These are phyloP conservation scores for Lysiphlebus fabarum DNA, from an alignment of 1,140 invertebrate species.

Conservation along the genomic window DNA sequence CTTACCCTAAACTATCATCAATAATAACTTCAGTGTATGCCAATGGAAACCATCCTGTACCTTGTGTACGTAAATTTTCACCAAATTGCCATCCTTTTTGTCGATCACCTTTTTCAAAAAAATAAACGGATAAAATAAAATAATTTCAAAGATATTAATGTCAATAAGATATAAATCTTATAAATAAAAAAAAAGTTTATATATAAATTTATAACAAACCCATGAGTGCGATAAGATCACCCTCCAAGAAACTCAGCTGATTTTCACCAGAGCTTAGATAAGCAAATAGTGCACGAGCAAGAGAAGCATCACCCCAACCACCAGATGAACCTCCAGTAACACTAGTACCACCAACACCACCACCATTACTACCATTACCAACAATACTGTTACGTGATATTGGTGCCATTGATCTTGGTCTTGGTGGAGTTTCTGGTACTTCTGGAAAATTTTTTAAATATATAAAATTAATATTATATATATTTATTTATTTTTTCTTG, in stretches of 20 bases:
- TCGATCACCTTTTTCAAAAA: constrained; percentile 61
- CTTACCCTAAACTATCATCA: constrained; percentile 60
- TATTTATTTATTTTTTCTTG: neutral
- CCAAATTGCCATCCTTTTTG: constrained; percentile 96
- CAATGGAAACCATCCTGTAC: constrained; percentile 90
- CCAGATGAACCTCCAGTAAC: constrained; percentile 34
- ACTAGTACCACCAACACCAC: constrained; percentile 24
- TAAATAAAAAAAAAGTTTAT: neutral
- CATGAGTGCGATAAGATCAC: constrained; percentile 82
- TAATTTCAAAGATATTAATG: neutral
- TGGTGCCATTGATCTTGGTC: constrained; percentile 73
- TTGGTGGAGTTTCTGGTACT: constrained; percentile 57
- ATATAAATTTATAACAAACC: constrained; percentile 54
- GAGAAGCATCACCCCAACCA: constrained; percentile 57
- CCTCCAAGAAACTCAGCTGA: constrained; percentile 87
- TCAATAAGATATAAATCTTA: neutral
- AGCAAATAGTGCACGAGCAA: constrained; percentile 82
- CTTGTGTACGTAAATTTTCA: constrained; percentile 83
- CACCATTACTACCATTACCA: constrained; percentile 31
- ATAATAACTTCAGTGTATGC: constrained; percentile 81
- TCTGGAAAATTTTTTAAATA: constrained; percentile 39
- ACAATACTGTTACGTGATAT: constrained; percentile 57
- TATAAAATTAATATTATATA: neutral
- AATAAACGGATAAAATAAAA: constrained; percentile 4
- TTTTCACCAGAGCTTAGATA: constrained; percentile 88